A percentile compares a stretch with the other conserved stretches of the same genome.
These are phyloP conservation scores for Ischnus inquisitorius DNA, from an alignment of 2,888 invertebrate species.

Conservation along the genomic window DNA sequence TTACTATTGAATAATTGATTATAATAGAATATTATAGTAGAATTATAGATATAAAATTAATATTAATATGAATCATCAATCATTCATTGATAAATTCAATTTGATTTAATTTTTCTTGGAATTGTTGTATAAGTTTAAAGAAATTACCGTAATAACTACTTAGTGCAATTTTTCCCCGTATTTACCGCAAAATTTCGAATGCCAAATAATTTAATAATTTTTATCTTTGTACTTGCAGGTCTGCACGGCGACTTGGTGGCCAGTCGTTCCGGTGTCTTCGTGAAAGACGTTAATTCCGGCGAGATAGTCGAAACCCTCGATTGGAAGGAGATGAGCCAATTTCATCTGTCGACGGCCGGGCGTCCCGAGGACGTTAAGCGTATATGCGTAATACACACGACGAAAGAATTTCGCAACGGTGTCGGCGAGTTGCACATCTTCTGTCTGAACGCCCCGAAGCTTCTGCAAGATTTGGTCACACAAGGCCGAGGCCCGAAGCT, in stretches of 20 bases:
- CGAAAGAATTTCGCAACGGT: constrained; percentile 86
- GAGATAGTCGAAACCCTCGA: constrained; percentile 86
- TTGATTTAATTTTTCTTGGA: no score
- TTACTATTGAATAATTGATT: no score
- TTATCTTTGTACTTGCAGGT: constrained; percentile 79
- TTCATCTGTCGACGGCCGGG: constrained; percentile 86
- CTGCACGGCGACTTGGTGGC: constrained; percentile 88
- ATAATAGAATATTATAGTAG: no score
- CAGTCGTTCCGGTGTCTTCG: constrained; percentile 86
- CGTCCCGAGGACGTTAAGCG: constrained; percentile 87
- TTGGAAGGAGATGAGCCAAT: constrained; percentile 88
- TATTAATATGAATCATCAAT: no score
- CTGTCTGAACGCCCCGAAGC: constrained; percentile 85
- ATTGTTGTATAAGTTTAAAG: no score
- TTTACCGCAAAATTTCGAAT: no score
- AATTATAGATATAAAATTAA: no score
- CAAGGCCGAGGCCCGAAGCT: constrained; percentile 84
- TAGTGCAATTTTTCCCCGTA: no score
- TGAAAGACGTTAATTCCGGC: constrained; percentile 87
- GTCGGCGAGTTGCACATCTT: constrained; percentile 86
- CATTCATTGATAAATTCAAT: no score
- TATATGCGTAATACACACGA: constrained; percentile 88
- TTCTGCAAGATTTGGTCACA: constrained; percentile 85
- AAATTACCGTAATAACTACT: no score
- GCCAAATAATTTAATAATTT: neutral